Evolutionary conservation across 2,888 invertebrate genomes (phyloP).

Genomic region (Rhagium mordax): DNA sequence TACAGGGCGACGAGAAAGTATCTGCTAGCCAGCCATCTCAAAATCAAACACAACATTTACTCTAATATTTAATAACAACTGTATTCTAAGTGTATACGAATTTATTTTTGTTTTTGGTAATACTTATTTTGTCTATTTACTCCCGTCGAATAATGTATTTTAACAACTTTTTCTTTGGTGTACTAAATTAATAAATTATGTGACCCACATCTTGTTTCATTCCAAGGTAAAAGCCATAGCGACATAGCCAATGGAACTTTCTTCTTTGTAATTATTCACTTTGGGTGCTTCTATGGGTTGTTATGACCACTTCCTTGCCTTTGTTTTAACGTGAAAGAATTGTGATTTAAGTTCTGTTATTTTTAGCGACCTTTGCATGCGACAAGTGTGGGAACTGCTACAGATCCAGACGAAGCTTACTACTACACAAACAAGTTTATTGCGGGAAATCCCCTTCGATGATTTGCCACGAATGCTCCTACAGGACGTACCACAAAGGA

Average conservation of each 20-base stretch:
- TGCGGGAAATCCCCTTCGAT: conserved; percentile 39
- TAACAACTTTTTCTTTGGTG: not conserved
- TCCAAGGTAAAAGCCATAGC: too few species aligned
- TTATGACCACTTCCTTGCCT: too few species aligned
- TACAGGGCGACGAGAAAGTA: conserved; percentile 43
- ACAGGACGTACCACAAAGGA: conserved; percentile 35
- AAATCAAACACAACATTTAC: conserved; percentile 42
- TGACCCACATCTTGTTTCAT: not conserved
- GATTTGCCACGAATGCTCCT: conserved; percentile 31
- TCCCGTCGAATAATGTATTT: not conserved
- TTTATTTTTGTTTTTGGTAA: not conserved
- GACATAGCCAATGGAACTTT: too few species aligned
- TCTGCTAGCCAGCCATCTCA: conserved; percentile 42
- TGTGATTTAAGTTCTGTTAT: not conserved
- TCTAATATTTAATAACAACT: conserved; percentile 20
- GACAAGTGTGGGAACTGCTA: conserved; percentile 32
- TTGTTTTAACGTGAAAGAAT: too few species aligned
- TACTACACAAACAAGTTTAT: conserved; percentile 34
- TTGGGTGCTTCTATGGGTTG: too few species aligned
- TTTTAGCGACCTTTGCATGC: conserved; percentile 28
- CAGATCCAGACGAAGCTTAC: conserved; percentile 34
- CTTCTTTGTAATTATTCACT: too few species aligned
- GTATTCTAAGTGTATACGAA: not conserved
- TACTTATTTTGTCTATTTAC: not conserved
- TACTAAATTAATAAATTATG: not conserved